Conservation (phyloP, 2,888 invertebrate species). For the Ypsolopha scabrella region DNA sequence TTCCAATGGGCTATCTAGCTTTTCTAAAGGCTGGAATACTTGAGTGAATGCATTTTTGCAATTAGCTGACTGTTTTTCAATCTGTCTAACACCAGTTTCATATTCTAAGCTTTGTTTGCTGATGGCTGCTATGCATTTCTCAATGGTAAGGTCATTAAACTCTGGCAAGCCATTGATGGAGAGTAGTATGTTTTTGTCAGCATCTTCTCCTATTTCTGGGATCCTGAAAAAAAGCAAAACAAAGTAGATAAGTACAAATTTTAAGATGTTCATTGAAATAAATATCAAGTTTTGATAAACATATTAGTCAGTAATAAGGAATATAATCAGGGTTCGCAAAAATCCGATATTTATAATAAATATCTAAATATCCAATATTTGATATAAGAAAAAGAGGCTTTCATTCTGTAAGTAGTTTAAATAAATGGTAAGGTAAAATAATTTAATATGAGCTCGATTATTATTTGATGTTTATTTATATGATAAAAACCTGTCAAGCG, state of each 20-base stretch:
- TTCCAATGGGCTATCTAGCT: conserved; percentile 78
- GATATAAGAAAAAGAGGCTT: too few relatives aligned
- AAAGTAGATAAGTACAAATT: not conserved
- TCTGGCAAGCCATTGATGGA: conserved; percentile 82
- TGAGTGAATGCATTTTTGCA: conserved; percentile 75
- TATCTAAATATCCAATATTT: too few relatives aligned
- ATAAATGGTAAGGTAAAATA: too few relatives aligned
- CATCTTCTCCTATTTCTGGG: conserved; percentile 88
- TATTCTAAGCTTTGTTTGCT: conserved; percentile 86
- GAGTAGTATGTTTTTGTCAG: conserved; percentile 80
- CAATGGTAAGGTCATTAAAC: conserved; percentile 83
- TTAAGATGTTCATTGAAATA: not conserved
- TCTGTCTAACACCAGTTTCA: conserved; percentile 78
- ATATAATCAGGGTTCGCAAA: too few relatives aligned
- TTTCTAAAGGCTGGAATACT: conserved; percentile 81
- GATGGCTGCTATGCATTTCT: conserved; percentile 87
- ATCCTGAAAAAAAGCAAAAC: conserved; percentile 62
- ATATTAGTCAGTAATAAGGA: too few relatives aligned
- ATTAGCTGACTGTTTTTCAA: conserved; percentile 68
- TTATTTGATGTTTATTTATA: too few relatives aligned
- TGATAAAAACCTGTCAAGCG: too few relatives aligned
- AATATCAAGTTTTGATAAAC: too few relatives aligned
- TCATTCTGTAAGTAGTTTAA: too few relatives aligned
- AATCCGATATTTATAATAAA: too few relatives aligned
- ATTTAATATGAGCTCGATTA: too few relatives aligned